Evolutionary conservation across 2,888 invertebrate species (phyloP).

Genomic region (Argyresthia goedartella): DNA sequence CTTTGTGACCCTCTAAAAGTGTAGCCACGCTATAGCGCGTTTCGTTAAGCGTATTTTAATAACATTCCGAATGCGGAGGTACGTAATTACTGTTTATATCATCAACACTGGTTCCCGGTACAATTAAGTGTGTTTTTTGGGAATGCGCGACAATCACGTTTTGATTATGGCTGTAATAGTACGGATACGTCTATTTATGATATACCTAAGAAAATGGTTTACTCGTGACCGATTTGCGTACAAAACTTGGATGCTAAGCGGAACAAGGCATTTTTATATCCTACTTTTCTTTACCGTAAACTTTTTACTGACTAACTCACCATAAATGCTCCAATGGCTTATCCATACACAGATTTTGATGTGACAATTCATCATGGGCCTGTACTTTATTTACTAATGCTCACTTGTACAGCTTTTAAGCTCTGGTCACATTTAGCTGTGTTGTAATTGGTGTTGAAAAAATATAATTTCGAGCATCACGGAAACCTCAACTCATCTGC

Average conservation of each 20-base stretch:
- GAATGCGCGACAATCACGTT: conserved; percentile 59
- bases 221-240: no score
- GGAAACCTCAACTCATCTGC: conserved; percentile 33
- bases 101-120: conserved; percentile 57
- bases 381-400: conserved; percentile 25
- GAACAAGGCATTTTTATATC: no score
- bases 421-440: conserved; percentile 44
- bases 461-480: conserved; percentile 52
- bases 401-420: conserved; percentile 31
- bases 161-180: conserved; percentile 55
- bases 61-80: conserved; percentile 49
- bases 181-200: conserved; percentile 19
- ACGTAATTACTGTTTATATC: conserved; percentile 60
- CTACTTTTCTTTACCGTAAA: no score
- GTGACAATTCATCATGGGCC: conserved; percentile 21
- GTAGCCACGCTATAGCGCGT: conserved; percentile 11
- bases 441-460: conserved; percentile 53
- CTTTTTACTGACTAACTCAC: no score
- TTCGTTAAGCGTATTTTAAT: conserved; percentile 65
- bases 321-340: conserved; percentile 11
- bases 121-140: conserved; percentile 61
- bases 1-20: no score
- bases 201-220: no score
- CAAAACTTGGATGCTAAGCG: no score
- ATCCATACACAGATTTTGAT: conserved; percentile 23